Percentiles rank a stretch among this genome's conserved stretches.
Evolutionary conservation across 2,113 vertebrate species (phyloP).

Genomic region (Mus pahari): DNA sequence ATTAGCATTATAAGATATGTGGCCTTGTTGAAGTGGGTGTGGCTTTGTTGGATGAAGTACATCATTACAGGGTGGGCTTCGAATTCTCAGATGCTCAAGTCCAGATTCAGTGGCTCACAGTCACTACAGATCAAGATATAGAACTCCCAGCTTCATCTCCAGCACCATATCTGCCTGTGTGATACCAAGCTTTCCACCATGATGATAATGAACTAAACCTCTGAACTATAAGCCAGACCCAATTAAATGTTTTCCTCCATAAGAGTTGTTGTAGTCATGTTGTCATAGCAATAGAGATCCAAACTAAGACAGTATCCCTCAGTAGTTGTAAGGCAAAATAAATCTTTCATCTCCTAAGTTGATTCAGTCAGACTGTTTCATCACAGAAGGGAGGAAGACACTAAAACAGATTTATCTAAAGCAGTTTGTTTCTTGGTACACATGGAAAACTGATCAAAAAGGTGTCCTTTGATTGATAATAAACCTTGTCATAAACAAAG

Average conservation of each 20-base stretch:
- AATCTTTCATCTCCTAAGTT: background rate
- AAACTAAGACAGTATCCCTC: background rate
- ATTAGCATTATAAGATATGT: background rate
- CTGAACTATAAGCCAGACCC: background rate
- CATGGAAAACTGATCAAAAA: background rate
- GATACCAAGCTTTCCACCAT: background rate
- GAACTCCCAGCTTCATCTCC: background rate
- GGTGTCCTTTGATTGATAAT: background rate
- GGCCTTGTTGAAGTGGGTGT: background rate
- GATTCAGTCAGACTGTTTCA: background rate
- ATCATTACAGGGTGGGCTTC: background rate
- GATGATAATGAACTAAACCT: background rate
- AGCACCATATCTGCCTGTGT: background rate
- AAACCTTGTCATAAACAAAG: constrained; percentile 29
- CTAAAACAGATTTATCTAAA: background rate
- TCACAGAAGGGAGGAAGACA: background rate
- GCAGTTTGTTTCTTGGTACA: background rate
- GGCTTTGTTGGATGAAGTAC: background rate
- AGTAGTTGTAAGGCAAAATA: background rate
- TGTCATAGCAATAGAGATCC: background rate
- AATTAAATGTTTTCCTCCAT: background rate
- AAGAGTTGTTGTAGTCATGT: background rate
- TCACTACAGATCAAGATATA: background rate
- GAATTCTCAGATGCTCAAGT: background rate
- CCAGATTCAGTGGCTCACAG: background rate